Evolutionary conservation across 1,140 invertebrate species (phyloP).

Genomic region (Drosophila biarmipes): DNA sequence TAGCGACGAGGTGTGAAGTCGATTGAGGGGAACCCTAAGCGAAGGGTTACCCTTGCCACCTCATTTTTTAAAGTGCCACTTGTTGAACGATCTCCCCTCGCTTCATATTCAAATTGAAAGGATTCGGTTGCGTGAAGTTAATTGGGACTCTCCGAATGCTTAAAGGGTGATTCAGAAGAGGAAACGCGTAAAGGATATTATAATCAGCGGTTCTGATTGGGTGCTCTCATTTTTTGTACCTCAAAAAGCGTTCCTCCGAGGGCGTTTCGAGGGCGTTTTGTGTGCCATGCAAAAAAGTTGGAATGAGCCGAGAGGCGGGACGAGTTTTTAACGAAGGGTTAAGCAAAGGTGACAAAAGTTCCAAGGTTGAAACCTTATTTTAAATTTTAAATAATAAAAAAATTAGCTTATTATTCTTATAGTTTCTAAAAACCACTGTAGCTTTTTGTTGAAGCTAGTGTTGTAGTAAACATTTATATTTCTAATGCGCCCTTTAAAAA

Average conservation of each 20-base stretch:
- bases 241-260: neutral
- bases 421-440: neutral
- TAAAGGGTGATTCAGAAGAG: slow-evolving; percentile 53
- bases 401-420: no score
- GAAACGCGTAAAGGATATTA: slow-evolving; percentile 52
- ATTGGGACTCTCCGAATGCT: slow-evolving; percentile 51
- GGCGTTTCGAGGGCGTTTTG: slow-evolving; percentile 59
- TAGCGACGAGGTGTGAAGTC: slow-evolving; percentile 70
- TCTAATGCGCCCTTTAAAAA: no score
- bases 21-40: slow-evolving; percentile 19
- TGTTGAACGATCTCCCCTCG: slow-evolving; percentile 57
- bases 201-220: slow-evolving; percentile 66
- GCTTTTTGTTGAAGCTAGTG: no score
- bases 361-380: neutral
- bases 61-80: slow-evolving; percentile 54
- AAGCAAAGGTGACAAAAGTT: neutral
- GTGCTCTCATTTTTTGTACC: slow-evolving; percentile 17
- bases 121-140: slow-evolving; percentile 74
- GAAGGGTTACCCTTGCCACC: slow-evolving; percentile 49
- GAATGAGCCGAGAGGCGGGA: neutral
- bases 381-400: neutral
- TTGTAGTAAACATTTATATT: no score
- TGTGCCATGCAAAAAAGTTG: slow-evolving; percentile 35
- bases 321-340: slow-evolving; percentile 12
- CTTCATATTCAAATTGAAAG: slow-evolving; percentile 73